phyloP scores from a whole-genome alignment of 2,797 vertebrate genomes.

The Poeciliopsis infans region DNA sequence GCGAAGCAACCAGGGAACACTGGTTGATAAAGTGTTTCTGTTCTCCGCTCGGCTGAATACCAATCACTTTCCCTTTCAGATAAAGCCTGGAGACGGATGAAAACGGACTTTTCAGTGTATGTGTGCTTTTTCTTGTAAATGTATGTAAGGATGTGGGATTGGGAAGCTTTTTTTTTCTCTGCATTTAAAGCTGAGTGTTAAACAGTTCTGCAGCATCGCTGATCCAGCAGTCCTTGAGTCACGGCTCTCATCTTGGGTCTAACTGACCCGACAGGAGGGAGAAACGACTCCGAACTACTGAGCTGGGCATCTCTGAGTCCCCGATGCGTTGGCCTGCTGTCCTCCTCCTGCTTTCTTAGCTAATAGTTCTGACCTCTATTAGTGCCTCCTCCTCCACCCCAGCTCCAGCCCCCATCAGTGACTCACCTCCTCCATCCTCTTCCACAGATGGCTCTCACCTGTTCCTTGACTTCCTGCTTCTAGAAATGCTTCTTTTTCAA shows the following conservation, averaged over 20 bases:
- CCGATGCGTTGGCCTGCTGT: constrained; percentile 62
- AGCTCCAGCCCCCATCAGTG: constrained; percentile 33
- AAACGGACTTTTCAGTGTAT: constrained; percentile 39
- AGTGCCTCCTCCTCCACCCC: constrained; percentile 41
- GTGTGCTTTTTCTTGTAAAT: constrained; percentile 6
- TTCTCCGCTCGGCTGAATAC: constrained; percentile 74
- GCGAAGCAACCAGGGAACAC: constrained; percentile 57
- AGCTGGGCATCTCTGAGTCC: constrained; percentile 46
- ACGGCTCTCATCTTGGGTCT: constrained; percentile 51
- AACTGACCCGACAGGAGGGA: constrained; percentile 37
- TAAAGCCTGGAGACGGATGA: constrained; percentile 61
- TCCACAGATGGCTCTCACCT: not conserved
- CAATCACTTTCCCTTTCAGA: constrained; percentile 68
- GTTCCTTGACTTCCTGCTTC: constrained; percentile 4
- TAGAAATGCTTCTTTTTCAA: constrained; percentile 12
- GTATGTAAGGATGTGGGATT: constrained; percentile 40
- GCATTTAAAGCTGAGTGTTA: constrained; percentile 42
- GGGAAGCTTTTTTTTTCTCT: constrained; percentile 40
- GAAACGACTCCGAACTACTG: constrained; percentile 22
- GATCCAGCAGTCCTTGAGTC: constrained; percentile 66
- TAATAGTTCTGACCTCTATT: constrained; percentile 82
- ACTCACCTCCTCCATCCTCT: constrained; percentile 39
- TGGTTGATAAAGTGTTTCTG: constrained; percentile 70
- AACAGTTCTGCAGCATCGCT: constrained; percentile 54
- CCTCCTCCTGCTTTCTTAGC: constrained; percentile 62